phyloP scores from a whole-genome alignment of 2,888 invertebrate genomes.

The Himalopsyche kuldschensis region DNA sequence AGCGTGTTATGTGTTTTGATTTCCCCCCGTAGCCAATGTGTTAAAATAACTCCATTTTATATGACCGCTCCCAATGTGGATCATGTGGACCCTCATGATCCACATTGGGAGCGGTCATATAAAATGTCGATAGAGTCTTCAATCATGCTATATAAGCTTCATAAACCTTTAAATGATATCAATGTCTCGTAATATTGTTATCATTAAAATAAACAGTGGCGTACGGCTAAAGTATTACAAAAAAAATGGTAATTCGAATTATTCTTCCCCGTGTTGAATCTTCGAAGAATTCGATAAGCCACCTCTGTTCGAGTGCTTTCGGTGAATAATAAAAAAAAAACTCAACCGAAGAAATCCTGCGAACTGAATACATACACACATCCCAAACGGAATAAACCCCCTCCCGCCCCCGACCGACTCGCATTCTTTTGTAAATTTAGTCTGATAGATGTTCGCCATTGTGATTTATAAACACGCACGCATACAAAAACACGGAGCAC shows the following conservation, averaged over 20 bases:
- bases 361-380: background rate
- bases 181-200: background rate
- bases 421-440: constrained; percentile 21
- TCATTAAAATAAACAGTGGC: background rate
- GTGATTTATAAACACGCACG: constrained; percentile 28
- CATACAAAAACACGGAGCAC: background rate
- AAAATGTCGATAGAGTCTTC: too few species aligned
- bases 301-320: background rate
- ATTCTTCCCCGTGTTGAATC: background rate
- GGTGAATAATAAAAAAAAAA: background rate
- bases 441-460: constrained; percentile 22
- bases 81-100: too few species aligned
- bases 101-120: too few species aligned
- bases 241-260: background rate
- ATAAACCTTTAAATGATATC: background rate
- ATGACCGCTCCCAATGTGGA: too few species aligned
- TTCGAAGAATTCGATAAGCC: background rate
- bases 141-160: too few species aligned
- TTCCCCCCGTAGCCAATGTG: too few species aligned
- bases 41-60: too few species aligned
- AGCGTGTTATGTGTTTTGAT: too few species aligned
- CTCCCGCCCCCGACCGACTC: background rate
- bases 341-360: background rate
- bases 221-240: background rate
- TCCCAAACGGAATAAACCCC: background rate